Evolutionary conservation across 2,113 vertebrate species (phyloP).

Genomic region (Ivindomyrus marchei): DNA sequence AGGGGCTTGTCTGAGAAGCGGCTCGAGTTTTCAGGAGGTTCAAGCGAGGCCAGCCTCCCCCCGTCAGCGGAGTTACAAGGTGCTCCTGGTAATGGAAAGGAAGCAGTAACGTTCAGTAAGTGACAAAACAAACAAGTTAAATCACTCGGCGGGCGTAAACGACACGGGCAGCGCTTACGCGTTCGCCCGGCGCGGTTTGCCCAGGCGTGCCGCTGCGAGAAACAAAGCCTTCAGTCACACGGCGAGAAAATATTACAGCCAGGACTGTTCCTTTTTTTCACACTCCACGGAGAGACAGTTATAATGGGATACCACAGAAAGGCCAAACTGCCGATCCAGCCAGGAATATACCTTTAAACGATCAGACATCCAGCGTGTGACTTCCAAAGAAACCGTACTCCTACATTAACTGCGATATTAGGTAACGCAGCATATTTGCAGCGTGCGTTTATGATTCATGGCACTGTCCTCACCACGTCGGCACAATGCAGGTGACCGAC

Average conservation of each 20-base stretch:
- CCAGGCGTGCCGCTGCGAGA: constrained; percentile 18
- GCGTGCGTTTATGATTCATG: background rate
- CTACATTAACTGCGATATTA: background rate
- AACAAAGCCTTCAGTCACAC: constrained; percentile 16
- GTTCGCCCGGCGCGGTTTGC: constrained; percentile 13
- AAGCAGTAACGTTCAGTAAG: constrained; percentile 40
- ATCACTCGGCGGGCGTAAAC: constrained; percentile 29
- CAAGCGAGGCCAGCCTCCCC: constrained; percentile 36
- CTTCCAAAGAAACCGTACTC: background rate
- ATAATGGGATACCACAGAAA: background rate
- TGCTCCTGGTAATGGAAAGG: constrained; percentile 34
- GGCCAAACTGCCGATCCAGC: background rate
- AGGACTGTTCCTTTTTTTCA: background rate
- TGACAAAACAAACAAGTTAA: constrained; percentile 37
- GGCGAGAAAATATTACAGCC: constrained; percentile 21
- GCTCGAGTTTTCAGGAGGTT: constrained; percentile 27
- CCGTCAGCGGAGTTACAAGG: constrained; percentile 37
- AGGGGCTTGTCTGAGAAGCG: background rate
- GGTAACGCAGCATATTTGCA: background rate
- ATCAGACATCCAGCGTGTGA: background rate
- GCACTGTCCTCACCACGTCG: background rate
- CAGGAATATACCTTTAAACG: background rate
- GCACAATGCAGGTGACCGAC: background rate
- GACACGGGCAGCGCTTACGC: constrained; percentile 15
- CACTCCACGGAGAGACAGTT: background rate